A percentile compares a stretch with the other conserved stretches of the same genome.
Evolutionary conservation across 53 echinoderm and acorn worm species (phyloP).

Genomic region (Echinometra lucunter): DNA sequence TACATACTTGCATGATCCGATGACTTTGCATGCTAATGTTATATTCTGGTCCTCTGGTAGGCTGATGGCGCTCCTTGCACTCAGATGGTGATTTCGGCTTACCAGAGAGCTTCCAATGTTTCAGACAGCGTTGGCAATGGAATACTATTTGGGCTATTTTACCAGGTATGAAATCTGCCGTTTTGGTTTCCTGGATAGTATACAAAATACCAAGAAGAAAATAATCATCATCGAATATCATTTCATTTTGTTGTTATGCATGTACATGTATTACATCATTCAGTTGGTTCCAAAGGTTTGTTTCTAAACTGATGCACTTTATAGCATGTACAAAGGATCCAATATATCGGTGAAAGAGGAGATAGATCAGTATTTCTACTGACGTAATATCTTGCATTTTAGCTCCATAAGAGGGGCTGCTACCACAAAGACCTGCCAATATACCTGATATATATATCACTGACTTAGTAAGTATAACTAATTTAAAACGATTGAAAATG

Average conservation of each 20-base stretch:
- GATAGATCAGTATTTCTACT: neutral
- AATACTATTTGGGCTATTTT: slow-evolving; percentile 80
- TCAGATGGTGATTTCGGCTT: slow-evolving; percentile 63
- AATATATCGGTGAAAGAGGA: neutral
- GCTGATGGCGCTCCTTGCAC: slow-evolving; percentile 70
- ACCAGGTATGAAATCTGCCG: slow-evolving; percentile 57
- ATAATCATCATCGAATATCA: neutral
- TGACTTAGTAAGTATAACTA: no score
- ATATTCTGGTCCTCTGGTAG: slow-evolving; percentile 81
- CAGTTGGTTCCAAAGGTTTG: neutral
- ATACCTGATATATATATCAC: no score
- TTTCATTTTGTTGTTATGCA: neutral
- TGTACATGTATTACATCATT: no score
- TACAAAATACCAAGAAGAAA: neutral
- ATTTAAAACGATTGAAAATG: no score
- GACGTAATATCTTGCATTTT: neutral
- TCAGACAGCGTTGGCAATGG: slow-evolving; percentile 90
- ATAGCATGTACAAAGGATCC: neutral
- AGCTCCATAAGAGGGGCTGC: no score
- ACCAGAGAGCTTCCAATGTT: slow-evolving; percentile 84
- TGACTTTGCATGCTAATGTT: slow-evolving; percentile 74
- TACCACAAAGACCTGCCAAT: no score
- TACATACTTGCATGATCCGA: slow-evolving; percentile 75
- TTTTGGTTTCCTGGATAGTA: slow-evolving; percentile 50
- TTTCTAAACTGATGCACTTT: neutral